Percentiles rank a stretch among this genome's conserved stretches.
Conservation (phyloP, 2,113 vertebrate genomes). For the Brachyhypopomus gauderio region DNA sequence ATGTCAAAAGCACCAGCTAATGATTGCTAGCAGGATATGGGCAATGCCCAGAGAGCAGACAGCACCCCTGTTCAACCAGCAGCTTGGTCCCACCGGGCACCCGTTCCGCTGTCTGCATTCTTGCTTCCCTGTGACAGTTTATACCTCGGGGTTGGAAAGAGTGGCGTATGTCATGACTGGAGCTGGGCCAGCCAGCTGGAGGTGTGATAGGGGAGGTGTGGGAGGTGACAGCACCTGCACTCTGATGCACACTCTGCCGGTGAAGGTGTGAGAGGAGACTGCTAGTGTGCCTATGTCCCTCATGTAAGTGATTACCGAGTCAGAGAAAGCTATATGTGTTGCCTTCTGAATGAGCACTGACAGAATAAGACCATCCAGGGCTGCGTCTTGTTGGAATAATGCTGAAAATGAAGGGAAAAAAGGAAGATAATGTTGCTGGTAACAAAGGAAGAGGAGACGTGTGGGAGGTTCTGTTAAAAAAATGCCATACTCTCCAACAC, state of each 20-base stretch:
- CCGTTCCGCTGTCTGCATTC: conserved; percentile 29
- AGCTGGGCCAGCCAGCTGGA: conserved; percentile 19
- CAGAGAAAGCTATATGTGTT: conserved; percentile 32
- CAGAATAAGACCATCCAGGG: background rate
- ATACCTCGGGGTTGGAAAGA: conserved; percentile 22
- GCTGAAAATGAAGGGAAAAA: background rate
- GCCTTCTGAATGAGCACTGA: conserved; percentile 6
- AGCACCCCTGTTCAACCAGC: conserved; percentile 30
- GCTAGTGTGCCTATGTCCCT: conserved; percentile 6
- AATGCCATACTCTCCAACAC: background rate
- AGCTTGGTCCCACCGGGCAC: conserved; percentile 33
- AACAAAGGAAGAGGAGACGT: background rate
- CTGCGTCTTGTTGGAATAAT: background rate
- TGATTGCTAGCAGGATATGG: conserved; percentile 35
- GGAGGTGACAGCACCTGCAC: conserved; percentile 38
- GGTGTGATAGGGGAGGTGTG: conserved; percentile 12
- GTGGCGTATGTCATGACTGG: conserved; percentile 44
- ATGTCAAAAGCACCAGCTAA: conserved; percentile 30
- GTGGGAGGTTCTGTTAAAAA: background rate
- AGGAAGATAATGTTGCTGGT: background rate
- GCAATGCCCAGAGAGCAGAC: conserved; percentile 44
- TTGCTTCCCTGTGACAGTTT: conserved; percentile 46
- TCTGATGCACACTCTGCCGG: conserved; percentile 7
- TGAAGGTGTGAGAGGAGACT: conserved; percentile 31
- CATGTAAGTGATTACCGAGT: conserved; percentile 37